Conservation (phyloP, 2,888 invertebrate species). For the Mythimna vitellina region DNA sequence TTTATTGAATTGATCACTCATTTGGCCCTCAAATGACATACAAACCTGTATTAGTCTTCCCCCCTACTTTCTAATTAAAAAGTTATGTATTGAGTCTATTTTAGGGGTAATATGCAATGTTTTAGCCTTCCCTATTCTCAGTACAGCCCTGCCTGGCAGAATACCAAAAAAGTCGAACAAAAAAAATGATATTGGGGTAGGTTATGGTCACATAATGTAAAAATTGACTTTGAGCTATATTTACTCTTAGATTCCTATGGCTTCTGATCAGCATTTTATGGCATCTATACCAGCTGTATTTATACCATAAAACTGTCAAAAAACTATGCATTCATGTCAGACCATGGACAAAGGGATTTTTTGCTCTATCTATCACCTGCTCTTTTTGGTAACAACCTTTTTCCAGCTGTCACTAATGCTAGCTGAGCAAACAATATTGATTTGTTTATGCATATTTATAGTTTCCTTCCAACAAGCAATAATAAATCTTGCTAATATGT, state of each 20-base stretch:
- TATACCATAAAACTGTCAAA: neutral
- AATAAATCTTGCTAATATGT: neutral
- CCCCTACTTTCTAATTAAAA: slow-evolving; percentile 34
- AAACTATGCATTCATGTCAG: neutral
- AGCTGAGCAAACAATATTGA: neutral
- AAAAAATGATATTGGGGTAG: slow-evolving; percentile 47
- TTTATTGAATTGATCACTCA: slow-evolving; percentile 22
- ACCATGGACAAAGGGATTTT: slow-evolving; percentile 23
- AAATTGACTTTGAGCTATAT: slow-evolving; percentile 43
- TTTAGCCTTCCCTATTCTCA: slow-evolving; percentile 46
- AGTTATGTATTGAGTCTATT: slow-evolving; percentile 28
- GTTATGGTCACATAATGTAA: slow-evolving; percentile 42
- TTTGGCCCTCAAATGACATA: slow-evolving; percentile 35
- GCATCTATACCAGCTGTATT: slow-evolving; percentile 10
- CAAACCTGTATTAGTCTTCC: slow-evolving; percentile 31
- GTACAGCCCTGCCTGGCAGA: slow-evolving; percentile 60
- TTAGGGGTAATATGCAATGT: slow-evolving; percentile 46
- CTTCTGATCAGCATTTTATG: slow-evolving; percentile 44
- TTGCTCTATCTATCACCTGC: neutral
- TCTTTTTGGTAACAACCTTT: slow-evolving; percentile 26
- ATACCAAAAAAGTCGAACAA: slow-evolving; percentile 50
- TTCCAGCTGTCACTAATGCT: slow-evolving; percentile 15
- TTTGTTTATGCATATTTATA: neutral
- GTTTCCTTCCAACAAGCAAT: neutral
- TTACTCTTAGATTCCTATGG: slow-evolving; percentile 30